Percentiles rank a stretch among this genome's conserved stretches.
phyloP scores from a whole-genome alignment of 2,888 invertebrate genomes.

The Nezara viridula region DNA sequence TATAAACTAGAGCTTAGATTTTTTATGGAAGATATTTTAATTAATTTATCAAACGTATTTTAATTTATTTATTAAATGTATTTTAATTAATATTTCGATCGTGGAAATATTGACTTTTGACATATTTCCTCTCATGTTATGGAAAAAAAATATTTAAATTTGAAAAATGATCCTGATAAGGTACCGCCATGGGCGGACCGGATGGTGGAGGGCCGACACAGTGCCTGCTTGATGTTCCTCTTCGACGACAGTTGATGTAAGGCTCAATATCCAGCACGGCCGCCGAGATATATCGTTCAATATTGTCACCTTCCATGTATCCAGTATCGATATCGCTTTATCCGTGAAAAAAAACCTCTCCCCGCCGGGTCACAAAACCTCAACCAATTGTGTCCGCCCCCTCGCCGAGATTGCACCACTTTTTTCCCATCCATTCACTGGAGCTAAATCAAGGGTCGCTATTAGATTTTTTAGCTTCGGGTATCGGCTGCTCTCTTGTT shows the following conservation, averaged over 20 bases:
- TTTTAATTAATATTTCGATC: too few relatives aligned
- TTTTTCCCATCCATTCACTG: background rate
- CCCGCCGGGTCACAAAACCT: background rate
- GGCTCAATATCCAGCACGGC: background rate
- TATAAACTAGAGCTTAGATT: too few relatives aligned
- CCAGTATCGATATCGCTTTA: background rate
- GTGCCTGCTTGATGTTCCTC: background rate
- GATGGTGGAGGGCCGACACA: too few relatives aligned
- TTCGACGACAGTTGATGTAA: background rate
- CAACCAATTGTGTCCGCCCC: background rate
- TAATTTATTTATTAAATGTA: too few relatives aligned
- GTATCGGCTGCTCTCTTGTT: background rate
- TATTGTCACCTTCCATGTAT: slow-evolving; percentile 17
- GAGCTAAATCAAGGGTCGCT: background rate
- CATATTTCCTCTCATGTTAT: too few relatives aligned
- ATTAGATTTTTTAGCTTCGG: background rate
- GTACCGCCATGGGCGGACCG: too few relatives aligned
- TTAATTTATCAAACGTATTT: too few relatives aligned
- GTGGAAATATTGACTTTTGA: too few relatives aligned
- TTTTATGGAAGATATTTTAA: too few relatives aligned
- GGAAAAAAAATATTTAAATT: too few relatives aligned
- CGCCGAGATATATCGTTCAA: background rate
- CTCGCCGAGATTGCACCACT: background rate
- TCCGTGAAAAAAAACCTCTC: background rate
- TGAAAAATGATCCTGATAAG: too few relatives aligned